Evolutionary conservation across 2,888 invertebrate genomes (phyloP), one percentile per base, ranked within the genome.

Genomic region (Cepaea hortensis): DNA sequence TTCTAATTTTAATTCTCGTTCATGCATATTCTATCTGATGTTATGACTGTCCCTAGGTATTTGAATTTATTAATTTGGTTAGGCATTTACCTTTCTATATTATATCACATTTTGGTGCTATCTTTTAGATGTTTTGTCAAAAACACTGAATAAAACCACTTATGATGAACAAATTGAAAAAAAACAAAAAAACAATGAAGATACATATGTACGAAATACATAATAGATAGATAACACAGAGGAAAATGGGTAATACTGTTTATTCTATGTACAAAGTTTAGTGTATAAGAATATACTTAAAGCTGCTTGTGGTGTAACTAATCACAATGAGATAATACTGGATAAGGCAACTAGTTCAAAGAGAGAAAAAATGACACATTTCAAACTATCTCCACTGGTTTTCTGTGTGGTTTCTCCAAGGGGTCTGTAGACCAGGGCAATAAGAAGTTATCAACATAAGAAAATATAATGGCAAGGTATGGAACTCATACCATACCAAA

Each of bases 361-460:
- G 35, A 72, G 23, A 3, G 79, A 18, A 55, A 55, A 55, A 55
- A 55, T 55, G 55, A 13, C 62, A 68, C 72, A 4, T 73, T 72
- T 83, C 83, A 83, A 83, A 61, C 83, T 83, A 83, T 83, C 83
- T 83, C 83, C 83, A 61, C 18, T 83, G 72, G 23, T 73, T 72
- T 50, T 50, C 81, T 48, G 70, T 70, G 70, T 81, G 70, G 70
- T 70, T 81, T 81, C 68, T 70, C 81, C 65, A 70, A 50, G 81
- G 20, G n/a, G 35, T 81, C 81, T 81, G 81, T 35, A 62, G 23
- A 35, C 18, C 18, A 55, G 55, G 55, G 55, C 7, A 55, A 55
- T 55, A 55, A 55, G 11, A 55, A 55, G 55, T 55, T 9, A 9
- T 9, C 11, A 55, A 55, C 55, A 2, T 55, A 55, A 55, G 55